A percentile compares a stretch with the other conserved stretches of the same genome.
Evolutionary conservation across 2,888 invertebrate genomes (phyloP).

Genomic region (Altica lythri): DNA sequence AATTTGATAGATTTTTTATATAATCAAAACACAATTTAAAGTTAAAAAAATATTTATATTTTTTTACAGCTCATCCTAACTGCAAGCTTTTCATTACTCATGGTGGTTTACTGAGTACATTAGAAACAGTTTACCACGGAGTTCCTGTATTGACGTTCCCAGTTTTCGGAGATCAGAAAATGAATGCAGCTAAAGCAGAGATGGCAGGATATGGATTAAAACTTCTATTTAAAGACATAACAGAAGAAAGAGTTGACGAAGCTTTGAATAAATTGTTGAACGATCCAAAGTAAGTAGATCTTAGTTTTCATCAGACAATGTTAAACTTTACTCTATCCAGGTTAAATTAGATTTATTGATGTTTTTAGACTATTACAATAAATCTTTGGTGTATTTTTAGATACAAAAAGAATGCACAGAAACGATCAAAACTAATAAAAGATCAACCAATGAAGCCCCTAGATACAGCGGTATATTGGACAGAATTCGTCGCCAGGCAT

Average conservation of each 20-base stretch:
- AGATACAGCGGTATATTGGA: slow-evolving; percentile 47
- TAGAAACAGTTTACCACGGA: slow-evolving; percentile 60
- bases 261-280: slow-evolving; percentile 56
- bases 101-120: slow-evolving; percentile 63
- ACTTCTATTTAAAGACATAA: slow-evolving; percentile 56
- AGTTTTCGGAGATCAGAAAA: slow-evolving; percentile 59
- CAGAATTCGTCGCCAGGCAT: slow-evolving; percentile 47
- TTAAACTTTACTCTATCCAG: too few relatives aligned
- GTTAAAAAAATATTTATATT: background rate
- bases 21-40: background rate
- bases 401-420: slow-evolving; percentile 41
- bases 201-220: slow-evolving; percentile 41
- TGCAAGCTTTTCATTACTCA: slow-evolving; percentile 64
- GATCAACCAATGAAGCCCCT: slow-evolving; percentile 46
- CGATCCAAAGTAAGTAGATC: slow-evolving; percentile 50
- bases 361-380: too few relatives aligned
- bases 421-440: slow-evolving; percentile 42
- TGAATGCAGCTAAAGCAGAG: slow-evolving; percentile 57
- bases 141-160: slow-evolving; percentile 61
- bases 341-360: too few relatives aligned
- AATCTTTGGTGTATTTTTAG: slow-evolving; percentile 34
- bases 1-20: background rate
- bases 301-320: too few relatives aligned
- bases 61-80: slow-evolving; percentile 57
- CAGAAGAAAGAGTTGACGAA: slow-evolving; percentile 52